phyloP scores from a whole-genome alignment of 2,113 vertebrate genomes.

The Carassius gibelio region DNA sequence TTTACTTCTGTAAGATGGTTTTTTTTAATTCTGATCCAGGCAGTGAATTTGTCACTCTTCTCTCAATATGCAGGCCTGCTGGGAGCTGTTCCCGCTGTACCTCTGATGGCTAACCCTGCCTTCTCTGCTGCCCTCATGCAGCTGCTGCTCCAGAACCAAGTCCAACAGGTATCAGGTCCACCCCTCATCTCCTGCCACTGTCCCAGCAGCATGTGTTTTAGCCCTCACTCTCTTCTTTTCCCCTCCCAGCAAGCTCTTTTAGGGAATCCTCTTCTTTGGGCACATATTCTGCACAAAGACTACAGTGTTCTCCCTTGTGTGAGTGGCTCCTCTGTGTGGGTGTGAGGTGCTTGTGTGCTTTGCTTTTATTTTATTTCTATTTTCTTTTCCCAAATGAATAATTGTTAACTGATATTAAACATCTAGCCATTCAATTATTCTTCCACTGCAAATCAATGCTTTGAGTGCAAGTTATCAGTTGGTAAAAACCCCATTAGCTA shows the following conservation, averaged over 20 bases:
- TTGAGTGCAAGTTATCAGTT: background rate
- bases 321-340: slow-evolving; percentile 70
- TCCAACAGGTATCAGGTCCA: slow-evolving; percentile 79
- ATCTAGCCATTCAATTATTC: background rate
- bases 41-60: background rate
- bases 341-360: slow-evolving; percentile 33
- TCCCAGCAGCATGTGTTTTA: background rate
- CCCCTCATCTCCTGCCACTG: background rate
- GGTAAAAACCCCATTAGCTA: background rate
- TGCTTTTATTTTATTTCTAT: background rate
- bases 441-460: background rate
- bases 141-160: slow-evolving; percentile 86
- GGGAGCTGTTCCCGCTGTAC: slow-evolving; percentile 81
- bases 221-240: slow-evolving; percentile 33
- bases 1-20: background rate
- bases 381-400: too few species aligned
- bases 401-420: too few species aligned
- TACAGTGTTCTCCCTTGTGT: slow-evolving; percentile 72
- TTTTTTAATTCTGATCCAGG: background rate
- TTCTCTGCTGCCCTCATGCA: slow-evolving; percentile 86
- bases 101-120: slow-evolving; percentile 80
- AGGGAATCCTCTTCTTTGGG: slow-evolving; percentile 78
- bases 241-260: slow-evolving; percentile 77
- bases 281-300: slow-evolving; percentile 78
- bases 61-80: slow-evolving; percentile 78